A percentile compares a stretch with the other conserved stretches of the same genome.
Conservation (phyloP, 2,113 vertebrate species). For the cat (Felis catus) region DNA sequence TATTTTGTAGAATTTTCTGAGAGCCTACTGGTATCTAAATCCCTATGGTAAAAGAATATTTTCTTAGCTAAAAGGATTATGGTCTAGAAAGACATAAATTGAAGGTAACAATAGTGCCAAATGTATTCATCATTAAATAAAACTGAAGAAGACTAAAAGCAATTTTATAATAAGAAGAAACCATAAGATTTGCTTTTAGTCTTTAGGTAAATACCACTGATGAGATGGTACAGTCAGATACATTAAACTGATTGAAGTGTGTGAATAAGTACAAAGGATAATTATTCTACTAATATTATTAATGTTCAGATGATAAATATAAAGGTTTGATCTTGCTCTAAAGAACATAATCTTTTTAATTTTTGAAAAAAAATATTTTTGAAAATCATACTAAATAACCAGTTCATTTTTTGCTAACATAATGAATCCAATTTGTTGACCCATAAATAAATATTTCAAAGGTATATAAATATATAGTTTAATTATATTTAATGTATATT, state of each 20-base stretch:
- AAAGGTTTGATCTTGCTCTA: neutral
- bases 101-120: neutral
- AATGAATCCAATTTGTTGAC: neutral
- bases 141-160: neutral
- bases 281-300: neutral
- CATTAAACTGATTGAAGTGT: neutral
- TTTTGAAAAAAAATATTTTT: neutral
- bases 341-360: neutral
- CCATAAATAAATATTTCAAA: neutral
- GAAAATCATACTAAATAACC: neutral
- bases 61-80: neutral
- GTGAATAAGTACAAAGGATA: neutral
- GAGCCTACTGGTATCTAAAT: neutral
- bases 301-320: neutral
- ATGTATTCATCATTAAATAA: neutral
- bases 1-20: neutral
- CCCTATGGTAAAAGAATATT: neutral
- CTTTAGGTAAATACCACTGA: neutral
- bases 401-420: neutral
- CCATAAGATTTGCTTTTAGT: neutral
- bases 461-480: neutral
- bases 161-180: neutral
- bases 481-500: neutral
- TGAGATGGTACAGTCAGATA: neutral
- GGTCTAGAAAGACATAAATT: neutral